These are phyloP conservation scores for Ursus arctos DNA, from an alignment of 2,113 vertebrate genomes.

Conservation along the genomic window DNA sequence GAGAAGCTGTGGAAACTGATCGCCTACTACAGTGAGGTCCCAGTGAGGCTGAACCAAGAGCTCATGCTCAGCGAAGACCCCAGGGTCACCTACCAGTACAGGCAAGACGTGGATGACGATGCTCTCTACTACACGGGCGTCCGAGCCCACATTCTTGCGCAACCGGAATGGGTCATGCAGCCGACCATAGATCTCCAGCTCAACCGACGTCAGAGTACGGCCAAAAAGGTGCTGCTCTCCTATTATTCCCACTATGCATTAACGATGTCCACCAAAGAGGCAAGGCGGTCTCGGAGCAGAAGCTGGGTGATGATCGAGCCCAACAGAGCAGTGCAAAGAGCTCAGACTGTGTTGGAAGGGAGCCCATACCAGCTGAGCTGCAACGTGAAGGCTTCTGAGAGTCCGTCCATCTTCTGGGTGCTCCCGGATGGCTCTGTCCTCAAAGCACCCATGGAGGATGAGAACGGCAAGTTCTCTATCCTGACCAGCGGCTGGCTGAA, in stretches of 20 bases:
- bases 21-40: constrained; percentile 95
- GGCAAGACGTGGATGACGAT: constrained; percentile 90
- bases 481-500: constrained; percentile 87
- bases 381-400: constrained; percentile 89
- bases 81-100: constrained; percentile 87
- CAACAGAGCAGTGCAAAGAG: constrained; percentile 73
- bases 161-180: constrained; percentile 94
- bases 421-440: constrained; percentile 91
- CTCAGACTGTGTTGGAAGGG: constrained; percentile 87
- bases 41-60: constrained; percentile 91
- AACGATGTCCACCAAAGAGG: constrained; percentile 78
- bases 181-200: constrained; percentile 90
- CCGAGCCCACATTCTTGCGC: constrained; percentile 87
- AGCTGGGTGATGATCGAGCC: constrained; percentile 93
- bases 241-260: constrained; percentile 85
- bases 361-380: constrained; percentile 88
- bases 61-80: constrained; percentile 84
- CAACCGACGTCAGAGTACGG: constrained; percentile 91
- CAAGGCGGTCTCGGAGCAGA: constrained; percentile 65
- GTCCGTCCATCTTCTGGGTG: constrained; percentile 88
- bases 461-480: constrained; percentile 87
- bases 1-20: constrained; percentile 95
- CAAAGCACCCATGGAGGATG: constrained; percentile 84
- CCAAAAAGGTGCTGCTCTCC: constrained; percentile 87
- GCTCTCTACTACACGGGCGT: constrained; percentile 95